Base-by-base conservation (phyloP, 2,113 vertebrate genomes). In the Thamnaconus septentrionalis region DNA sequence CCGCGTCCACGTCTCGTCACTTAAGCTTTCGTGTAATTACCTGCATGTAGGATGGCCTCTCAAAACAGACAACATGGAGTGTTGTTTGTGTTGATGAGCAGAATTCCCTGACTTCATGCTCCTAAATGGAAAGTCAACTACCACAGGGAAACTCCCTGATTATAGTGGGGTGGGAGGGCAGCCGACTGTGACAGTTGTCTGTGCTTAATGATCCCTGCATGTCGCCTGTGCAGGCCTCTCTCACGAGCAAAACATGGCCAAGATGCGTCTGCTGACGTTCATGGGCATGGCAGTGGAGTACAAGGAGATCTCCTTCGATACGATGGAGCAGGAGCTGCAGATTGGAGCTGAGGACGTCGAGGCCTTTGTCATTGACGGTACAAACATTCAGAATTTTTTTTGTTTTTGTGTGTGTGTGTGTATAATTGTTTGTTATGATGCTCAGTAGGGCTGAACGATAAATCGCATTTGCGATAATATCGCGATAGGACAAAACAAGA, bases 201-300 rank as follows among this genome's bases (percentile, higher is more conserved):
- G 94, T 88, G 80, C 61, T 79, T 73, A 86, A 79, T 78, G 80
- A 81, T 69, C 70, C 81, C 65, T 80, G 57, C 42, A 9, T 71
- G 58, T 65, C 59, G 53, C 57, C 18, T 83, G 75, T 64, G 43
- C 83, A 99, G 97, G 96, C 41, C 89, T 99, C 59, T 92, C 93
- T 78, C 97, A 99, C 0, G 96, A 99, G 82, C 97, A 98, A 81
- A 99, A 98, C 80, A 95, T 96, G 94, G 90, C 94, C 66, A 98
- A 99, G 91, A 98, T 99, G 97, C 94, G 97, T 78, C 91, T 99
- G 55, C 93, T 99, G 61, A 99, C 96, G 9, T 98, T 99, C 83
- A 98, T 99, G 97, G 97, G 97, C 76, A 98, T 99, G 97, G 96
- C 97, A 7, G 96, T 95, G 56, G 97, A 98, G 87, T 96, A 92